Percentiles rank a stretch among this genome's conserved stretches.
These are phyloP conservation scores for Eulemur coronatus DNA, from an alignment of 2,797 vertebrate species.

Conservation along the genomic window DNA sequence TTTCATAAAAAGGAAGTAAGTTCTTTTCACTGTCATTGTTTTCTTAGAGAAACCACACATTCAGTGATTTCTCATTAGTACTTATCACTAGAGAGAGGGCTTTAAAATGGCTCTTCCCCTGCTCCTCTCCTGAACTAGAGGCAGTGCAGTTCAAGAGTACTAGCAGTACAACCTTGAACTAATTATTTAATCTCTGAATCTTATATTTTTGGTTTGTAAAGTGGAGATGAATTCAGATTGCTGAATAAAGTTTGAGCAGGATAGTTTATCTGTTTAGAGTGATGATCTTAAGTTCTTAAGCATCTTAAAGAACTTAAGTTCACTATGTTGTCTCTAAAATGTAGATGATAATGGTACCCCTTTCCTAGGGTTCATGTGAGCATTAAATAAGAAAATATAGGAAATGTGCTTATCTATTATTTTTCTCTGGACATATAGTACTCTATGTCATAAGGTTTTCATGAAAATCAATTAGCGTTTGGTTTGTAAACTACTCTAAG, in stretches of 20 bases:
- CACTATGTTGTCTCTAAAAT: neutral
- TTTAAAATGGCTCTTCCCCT: neutral
- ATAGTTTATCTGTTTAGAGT: neutral
- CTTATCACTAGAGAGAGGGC: neutral
- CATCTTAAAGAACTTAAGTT: neutral
- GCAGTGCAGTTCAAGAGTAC: neutral
- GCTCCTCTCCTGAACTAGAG: neutral
- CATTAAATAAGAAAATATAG: neutral
- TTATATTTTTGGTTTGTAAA: neutral
- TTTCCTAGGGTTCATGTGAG: neutral
- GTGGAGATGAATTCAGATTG: neutral
- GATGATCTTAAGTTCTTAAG: neutral
- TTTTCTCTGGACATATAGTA: neutral
- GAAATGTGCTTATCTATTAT: neutral
- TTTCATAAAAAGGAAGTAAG: slow-evolving; percentile 46
- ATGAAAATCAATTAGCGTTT: neutral
- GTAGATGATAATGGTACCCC: neutral
- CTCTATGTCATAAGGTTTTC: neutral
- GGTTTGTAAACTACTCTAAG: neutral
- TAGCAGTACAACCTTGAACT: neutral
- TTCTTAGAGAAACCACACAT: slow-evolving; percentile 52
- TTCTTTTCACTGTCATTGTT: slow-evolving; percentile 18
- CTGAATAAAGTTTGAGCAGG: neutral
- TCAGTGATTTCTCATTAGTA: neutral
- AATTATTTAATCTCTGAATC: slow-evolving; percentile 35